phyloP scores from a whole-genome alignment of 2,113 vertebrate genomes.

The Entomyzon cyanotis region DNA sequence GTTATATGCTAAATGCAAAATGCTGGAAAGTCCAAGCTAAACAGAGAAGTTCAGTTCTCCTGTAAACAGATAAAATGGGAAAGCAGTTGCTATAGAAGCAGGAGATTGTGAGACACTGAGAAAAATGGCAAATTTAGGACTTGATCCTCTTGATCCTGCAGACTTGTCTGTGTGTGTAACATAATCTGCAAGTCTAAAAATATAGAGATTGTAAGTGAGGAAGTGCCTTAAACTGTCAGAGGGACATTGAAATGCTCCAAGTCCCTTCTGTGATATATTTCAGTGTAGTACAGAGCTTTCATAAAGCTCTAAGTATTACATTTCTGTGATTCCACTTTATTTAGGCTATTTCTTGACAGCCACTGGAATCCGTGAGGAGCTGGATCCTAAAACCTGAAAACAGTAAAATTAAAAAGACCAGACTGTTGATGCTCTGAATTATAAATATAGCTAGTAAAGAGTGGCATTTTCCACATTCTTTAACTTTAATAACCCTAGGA shows the following conservation, averaged over 20 bases:
- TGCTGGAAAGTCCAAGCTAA: not conserved
- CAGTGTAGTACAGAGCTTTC: not conserved
- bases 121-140: not conserved
- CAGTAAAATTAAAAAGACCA: not conserved
- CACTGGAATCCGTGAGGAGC: not conserved
- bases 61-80: not conserved
- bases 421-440: not conserved
- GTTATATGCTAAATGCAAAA: not conserved
- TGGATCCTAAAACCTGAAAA: not conserved
- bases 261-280: not conserved
- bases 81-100: not conserved
- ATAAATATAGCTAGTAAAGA: not conserved
- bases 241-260: not conserved
- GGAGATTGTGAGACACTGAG: not conserved
- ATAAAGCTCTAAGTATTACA: not conserved
- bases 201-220: not conserved
- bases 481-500: conserved; percentile 14
- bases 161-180: not conserved
- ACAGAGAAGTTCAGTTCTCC: not conserved
- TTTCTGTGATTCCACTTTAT: not conserved
- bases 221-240: not conserved
- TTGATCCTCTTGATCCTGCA: not conserved
- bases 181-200: not conserved
- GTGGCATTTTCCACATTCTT: conserved; percentile 5
- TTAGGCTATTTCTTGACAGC: not conserved